Base-by-base conservation (phyloP, 2,888 invertebrate genomes). In the Tryphoninae sp. region DNA sequence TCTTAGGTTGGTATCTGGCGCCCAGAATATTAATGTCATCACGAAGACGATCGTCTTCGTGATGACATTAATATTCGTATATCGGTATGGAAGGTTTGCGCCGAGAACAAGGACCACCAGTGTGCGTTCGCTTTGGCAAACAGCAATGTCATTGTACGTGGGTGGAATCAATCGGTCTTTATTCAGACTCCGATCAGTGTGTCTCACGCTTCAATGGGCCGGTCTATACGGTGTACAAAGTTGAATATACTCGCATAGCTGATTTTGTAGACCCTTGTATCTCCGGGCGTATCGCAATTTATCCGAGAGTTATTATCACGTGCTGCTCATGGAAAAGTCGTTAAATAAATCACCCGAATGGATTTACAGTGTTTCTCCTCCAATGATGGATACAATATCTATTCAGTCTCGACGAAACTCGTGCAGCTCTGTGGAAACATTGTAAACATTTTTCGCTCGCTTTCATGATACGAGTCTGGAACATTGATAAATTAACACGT, bases 71-170 rank as follows among this genome's bases (percentile, higher is more conserved):
- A 88, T 85, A 87, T 85, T 86, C 83, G 42, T 73, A 68, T 72
- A 51, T n/a, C 42, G 33, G 49, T 22, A 23, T 64, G 33, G 16
- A 45, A 45, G 4, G 69, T 74, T 23, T 65, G 76, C 26, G 13
- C 16, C 55, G 61, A 85, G 85, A 85, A 90, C 87, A 89, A 90
- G 87, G 88, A 85, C 83, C 84, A 72, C 84, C 90, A 89, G 87
- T 90, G 89, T 82, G 42, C n/a, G 68, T 13, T 88, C 69, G 83
- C 83, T 80, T 83, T 83, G 78, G 78, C 84, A 85, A 88, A 91
- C 90, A 91, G 90, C 76, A 88, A 90, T 89, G 89, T 90, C 89
- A 87, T 89, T 90, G 89, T 91, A 86, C 77, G 86, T 80, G 83
- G 80, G 81, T 67, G 84, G 87, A 88, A 88, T 90, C 87, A 88